Conservation (phyloP, 2,888 invertebrate species). For the Abscondita cerata region DNA sequence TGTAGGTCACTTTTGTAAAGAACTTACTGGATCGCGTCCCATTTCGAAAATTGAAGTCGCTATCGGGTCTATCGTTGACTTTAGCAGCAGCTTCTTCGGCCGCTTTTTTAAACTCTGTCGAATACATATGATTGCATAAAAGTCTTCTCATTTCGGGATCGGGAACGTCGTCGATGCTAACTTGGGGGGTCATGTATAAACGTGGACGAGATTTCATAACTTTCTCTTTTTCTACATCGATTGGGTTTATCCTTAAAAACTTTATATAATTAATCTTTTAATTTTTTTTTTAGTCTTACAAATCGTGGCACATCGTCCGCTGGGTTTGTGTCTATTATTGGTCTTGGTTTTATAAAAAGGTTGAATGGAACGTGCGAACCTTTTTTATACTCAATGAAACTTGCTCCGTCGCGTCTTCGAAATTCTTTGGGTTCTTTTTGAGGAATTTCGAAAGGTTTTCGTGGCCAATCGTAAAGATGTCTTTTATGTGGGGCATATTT, state of each 20-base stretch:
- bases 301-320: slow-evolving; percentile 26
- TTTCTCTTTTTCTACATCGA: slow-evolving; percentile 42
- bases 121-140: slow-evolving; percentile 53
- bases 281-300: neutral
- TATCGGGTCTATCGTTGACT: neutral
- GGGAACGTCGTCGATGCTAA: slow-evolving; percentile 55
- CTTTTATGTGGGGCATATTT: slow-evolving; percentile 34
- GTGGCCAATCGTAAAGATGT: slow-evolving; percentile 32
- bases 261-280: too few relatives aligned
- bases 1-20: neutral
- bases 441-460: slow-evolving; percentile 37
- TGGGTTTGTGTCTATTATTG: slow-evolving; percentile 50
- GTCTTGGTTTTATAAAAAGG: slow-evolving; percentile 49
- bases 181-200: slow-evolving; percentile 53
- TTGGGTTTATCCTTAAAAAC: slow-evolving; percentile 23
- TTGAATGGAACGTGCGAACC: slow-evolving; percentile 51
- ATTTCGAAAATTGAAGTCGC: slow-evolving; percentile 8
- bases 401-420: slow-evolving; percentile 47
- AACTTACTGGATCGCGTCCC: slow-evolving; percentile 17
- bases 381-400: slow-evolving; percentile 45
- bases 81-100: slow-evolving; percentile 48
- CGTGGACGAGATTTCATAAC: slow-evolving; percentile 52
- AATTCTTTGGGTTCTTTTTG: slow-evolving; percentile 34
- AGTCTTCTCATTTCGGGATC: slow-evolving; percentile 53
- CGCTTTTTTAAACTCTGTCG: slow-evolving; percentile 51